A percentile compares a stretch with the other conserved stretches of the same genome.
Evolutionary conservation across 2,888 invertebrate species (phyloP).

Genomic region (Drosophila pegasa): DNA sequence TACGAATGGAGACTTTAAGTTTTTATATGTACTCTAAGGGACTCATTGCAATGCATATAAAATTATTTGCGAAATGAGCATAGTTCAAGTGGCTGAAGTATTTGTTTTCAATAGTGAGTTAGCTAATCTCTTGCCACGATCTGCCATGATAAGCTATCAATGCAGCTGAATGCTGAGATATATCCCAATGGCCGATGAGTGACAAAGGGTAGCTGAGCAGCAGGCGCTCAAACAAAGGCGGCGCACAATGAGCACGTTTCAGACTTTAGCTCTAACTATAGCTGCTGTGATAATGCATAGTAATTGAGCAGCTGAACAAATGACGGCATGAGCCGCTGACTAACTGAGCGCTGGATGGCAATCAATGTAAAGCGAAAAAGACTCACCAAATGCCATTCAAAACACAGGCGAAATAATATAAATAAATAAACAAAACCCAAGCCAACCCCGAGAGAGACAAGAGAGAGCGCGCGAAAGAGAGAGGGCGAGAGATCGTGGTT

Average conservation of each 20-base stretch:
- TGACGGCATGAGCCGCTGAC: slow-evolving; percentile 51
- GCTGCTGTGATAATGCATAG: slow-evolving; percentile 37
- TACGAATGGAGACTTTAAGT: background rate
- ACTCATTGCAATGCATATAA: too few species aligned
- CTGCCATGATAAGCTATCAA: slow-evolving; percentile 61
- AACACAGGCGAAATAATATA: slow-evolving; percentile 32
- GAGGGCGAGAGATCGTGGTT: slow-evolving; percentile 12
- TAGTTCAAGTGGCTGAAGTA: background rate
- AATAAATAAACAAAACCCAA: slow-evolving; percentile 32
- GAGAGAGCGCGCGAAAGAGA: background rate
- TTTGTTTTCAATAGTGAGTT: background rate
- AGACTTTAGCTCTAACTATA: slow-evolving; percentile 5
- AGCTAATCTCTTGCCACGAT: slow-evolving; percentile 38
- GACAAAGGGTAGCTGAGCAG: slow-evolving; percentile 11
- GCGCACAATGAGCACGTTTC: slow-evolving; percentile 9
- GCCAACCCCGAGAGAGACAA: slow-evolving; percentile 18
- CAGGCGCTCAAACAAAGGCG: slow-evolving; percentile 11
- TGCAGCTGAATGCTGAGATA: slow-evolving; percentile 5
- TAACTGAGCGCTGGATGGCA: slow-evolving; percentile 45
- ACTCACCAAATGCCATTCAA: slow-evolving; percentile 33
- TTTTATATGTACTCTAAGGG: too few species aligned
- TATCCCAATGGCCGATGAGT: background rate
- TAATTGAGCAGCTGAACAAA: slow-evolving; percentile 33
- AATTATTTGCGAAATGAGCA: background rate
- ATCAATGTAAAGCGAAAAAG: slow-evolving; percentile 36